phyloP scores from a whole-genome alignment of 2,888 invertebrate genomes.

The Synanthedon vespiformis region DNA sequence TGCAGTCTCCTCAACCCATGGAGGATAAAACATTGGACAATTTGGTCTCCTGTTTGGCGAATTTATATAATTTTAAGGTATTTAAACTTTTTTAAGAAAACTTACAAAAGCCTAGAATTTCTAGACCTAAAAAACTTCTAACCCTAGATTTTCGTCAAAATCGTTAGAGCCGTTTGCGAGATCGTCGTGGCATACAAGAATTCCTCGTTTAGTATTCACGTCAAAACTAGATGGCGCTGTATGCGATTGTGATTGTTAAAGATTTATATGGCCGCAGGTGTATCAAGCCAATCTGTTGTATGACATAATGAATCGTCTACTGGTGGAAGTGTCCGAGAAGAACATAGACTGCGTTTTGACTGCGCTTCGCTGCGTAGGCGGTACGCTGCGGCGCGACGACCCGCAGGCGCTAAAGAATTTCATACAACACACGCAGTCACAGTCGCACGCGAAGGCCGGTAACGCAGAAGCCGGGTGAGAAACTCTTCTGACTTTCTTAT shows the following conservation, averaged over 20 bases:
- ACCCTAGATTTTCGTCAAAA: too few species aligned
- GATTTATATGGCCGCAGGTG: constrained; percentile 62
- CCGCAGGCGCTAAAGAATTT: constrained; percentile 82
- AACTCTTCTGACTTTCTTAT: too few species aligned
- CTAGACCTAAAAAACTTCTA: too few species aligned
- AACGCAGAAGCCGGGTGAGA: constrained; percentile 38
- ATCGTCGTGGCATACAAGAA: too few species aligned
- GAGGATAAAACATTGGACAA: constrained; percentile 88
- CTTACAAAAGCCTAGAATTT: too few species aligned
- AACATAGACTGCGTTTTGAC: constrained; percentile 86
- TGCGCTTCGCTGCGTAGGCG: constrained; percentile 84
- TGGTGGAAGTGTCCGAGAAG: constrained; percentile 75
- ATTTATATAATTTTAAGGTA: constrained; percentile 91
- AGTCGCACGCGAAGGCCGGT: constrained; percentile 46
- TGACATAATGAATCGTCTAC: constrained; percentile 79
- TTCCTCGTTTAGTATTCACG: too few species aligned
- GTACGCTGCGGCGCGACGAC: constrained; percentile 87
- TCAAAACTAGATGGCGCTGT: background rate
- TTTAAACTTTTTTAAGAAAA: background rate
- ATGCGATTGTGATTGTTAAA: background rate
- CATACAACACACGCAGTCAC: constrained; percentile 75
- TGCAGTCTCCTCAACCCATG: constrained; percentile 55
- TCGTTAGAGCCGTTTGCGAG: too few species aligned
- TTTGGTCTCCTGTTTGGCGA: constrained; percentile 78
- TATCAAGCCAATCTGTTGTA: constrained; percentile 82